phyloP scores from a whole-genome alignment of 2,797 vertebrate genomes.

The Chiloscyllium punctatum region DNA sequence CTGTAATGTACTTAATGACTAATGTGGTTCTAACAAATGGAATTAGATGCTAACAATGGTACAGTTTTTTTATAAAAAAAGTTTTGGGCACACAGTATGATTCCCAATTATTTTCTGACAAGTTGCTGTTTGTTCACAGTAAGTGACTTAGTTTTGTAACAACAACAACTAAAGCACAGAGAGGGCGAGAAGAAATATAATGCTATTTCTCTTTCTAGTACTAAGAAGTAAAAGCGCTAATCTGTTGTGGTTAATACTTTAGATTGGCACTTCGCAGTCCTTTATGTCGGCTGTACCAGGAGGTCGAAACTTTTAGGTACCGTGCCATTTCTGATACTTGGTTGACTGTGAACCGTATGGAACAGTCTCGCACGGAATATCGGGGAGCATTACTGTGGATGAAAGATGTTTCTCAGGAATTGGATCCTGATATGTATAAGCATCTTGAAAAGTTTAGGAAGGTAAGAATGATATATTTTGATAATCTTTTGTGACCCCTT shows the following conservation, averaged over 20 bases:
- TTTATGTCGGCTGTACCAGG: slow-evolving; percentile 85
- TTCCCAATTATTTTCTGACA: background rate
- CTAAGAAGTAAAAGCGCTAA: background rate
- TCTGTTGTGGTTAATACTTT: slow-evolving; percentile 31
- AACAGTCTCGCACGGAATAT: slow-evolving; percentile 89
- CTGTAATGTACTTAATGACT: background rate
- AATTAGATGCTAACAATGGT: background rate
- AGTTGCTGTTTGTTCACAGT: background rate
- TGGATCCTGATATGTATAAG: slow-evolving; percentile 91
- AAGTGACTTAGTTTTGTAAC: background rate
- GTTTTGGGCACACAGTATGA: background rate
- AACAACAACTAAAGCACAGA: background rate
- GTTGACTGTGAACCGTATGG: slow-evolving; percentile 96
- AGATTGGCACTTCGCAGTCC: slow-evolving; percentile 81
- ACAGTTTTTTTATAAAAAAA: background rate
- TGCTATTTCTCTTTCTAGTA: background rate
- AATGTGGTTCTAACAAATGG: background rate
- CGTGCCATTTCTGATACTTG: slow-evolving; percentile 93
- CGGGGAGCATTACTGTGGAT: slow-evolving; percentile 95
- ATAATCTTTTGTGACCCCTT: background rate
- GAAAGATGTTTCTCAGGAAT: slow-evolving; percentile 96
- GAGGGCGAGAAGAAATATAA: background rate
- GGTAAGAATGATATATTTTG: slow-evolving; percentile 57
- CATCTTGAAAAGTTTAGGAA: slow-evolving; percentile 99
- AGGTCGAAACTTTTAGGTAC: slow-evolving; percentile 94